Evolutionary conservation across 2,888 invertebrate genomes (phyloP).

Genomic region (Diarsia dahlii): DNA sequence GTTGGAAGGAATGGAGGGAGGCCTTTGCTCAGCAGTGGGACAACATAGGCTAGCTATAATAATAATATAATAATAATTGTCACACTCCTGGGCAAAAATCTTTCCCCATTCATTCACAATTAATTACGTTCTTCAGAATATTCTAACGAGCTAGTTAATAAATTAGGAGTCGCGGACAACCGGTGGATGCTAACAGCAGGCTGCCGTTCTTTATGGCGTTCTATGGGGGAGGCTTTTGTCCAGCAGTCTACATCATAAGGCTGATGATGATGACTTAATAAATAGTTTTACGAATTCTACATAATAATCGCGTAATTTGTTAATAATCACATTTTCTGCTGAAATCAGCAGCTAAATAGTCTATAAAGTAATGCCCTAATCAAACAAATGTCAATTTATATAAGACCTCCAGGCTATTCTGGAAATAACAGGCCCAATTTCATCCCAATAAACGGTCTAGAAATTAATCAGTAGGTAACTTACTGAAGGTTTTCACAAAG

Average conservation of each 20-base stretch:
- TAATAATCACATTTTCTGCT: neutral
- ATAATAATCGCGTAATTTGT: neutral
- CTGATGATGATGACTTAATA: neutral
- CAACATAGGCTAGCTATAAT: too few relatives aligned
- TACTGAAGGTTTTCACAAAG: slow-evolving; percentile 1
- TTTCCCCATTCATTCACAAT: too few relatives aligned
- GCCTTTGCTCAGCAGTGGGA: too few relatives aligned
- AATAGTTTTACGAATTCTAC: neutral
- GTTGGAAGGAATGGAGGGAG: too few relatives aligned
- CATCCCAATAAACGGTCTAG: slow-evolving; percentile 2
- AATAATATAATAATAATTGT: too few relatives aligned
- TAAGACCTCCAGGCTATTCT: neutral
- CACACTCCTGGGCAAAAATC: too few relatives aligned
- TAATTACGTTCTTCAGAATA: neutral
- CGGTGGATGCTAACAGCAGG: too few relatives aligned
- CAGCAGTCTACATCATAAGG: too few relatives aligned
- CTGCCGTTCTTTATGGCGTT: too few relatives aligned
- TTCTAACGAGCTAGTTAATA: neutral
- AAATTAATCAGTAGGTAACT: slow-evolving; percentile 33
- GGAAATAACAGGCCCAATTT: neutral
- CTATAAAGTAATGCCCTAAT: neutral
- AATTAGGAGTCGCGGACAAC: neutral
- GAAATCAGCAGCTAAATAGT: neutral
- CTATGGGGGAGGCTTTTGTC: too few relatives aligned
- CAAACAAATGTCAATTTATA: slow-evolving; percentile 20